phyloP scores from a whole-genome alignment of 1,140 invertebrate genomes.

The Platyura marginata region DNA sequence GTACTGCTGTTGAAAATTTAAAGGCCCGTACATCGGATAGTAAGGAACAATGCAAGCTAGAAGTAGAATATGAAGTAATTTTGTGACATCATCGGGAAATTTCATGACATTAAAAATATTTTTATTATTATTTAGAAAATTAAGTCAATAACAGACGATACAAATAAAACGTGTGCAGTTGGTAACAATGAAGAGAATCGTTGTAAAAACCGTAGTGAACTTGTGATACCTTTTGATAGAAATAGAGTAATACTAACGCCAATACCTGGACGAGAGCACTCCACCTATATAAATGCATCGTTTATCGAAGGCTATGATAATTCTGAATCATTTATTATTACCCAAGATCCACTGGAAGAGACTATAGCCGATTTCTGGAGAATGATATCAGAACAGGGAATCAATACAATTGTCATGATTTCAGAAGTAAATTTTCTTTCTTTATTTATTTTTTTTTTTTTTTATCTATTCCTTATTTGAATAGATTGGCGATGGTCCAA shows the following conservation, averaged over 20 bases:
- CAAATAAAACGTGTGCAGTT: conserved; percentile 60
- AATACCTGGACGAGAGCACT: conserved; percentile 56
- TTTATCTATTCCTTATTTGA: no score
- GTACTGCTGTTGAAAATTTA: conserved; percentile 46
- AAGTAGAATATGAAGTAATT: conserved; percentile 68
- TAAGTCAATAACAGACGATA: conserved; percentile 52
- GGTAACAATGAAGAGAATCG: conserved; percentile 70
- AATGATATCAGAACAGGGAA: conserved; percentile 86
- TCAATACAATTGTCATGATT: conserved; percentile 84
- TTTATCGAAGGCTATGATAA: conserved; percentile 94
- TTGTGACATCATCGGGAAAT: not conserved
- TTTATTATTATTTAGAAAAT: conserved; percentile 41
- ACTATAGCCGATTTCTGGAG: conserved; percentile 91
- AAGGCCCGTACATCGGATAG: conserved; percentile 34
- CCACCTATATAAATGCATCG: conserved; percentile 93
- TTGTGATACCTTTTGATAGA: conserved; percentile 79
- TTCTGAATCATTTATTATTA: conserved; percentile 83
- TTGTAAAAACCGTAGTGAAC: conserved; percentile 69
- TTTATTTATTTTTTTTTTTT: no score
- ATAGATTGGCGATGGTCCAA: conserved; percentile 45
- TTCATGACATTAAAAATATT: conserved; percentile 6
- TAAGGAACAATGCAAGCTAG: conserved; percentile 41
- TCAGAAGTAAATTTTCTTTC: conserved; percentile 53
- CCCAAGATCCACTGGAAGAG: conserved; percentile 80
- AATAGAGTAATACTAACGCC: conserved; percentile 66